Base-by-base conservation (phyloP, 2,113 vertebrate genomes). In the Tenrec ecaudatus region DNA sequence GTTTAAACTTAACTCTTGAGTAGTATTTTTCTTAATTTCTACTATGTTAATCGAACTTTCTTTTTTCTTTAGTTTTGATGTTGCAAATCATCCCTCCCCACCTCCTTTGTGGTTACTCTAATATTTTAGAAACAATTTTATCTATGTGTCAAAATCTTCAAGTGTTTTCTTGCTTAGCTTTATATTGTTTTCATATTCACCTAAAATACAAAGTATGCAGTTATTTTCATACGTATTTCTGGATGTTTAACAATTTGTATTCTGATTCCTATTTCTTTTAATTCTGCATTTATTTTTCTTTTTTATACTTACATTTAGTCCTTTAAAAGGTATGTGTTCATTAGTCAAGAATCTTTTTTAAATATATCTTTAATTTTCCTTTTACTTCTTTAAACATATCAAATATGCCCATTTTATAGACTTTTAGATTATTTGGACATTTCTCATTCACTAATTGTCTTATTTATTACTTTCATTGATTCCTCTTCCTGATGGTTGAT, bases 241-340 rank as follows among this genome's bases (percentile, higher is more conserved):
- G 6, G 76, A 7, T 64, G 53, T 64, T 86, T 29, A 71, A 3
- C 5, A 14, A 8, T 89, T 89, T 60, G 23, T 33, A 19, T 89
- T 25, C 85, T 87, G 9, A 2, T 31, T 78, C 57, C 22, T 57
- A 36, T 10, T 71, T 53, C 69, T 80, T 82, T 89, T 31, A 53
- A 53, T 60, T 80, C 8, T 82, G 69, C 64, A 40, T 36, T 40
- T 15, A 79, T 66, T 78, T 53, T 87, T 89, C 25, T 87, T 83
- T 92, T 82, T 86, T 27, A 33, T 80, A 86, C 62, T 10, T 82
- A 62, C 68, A 82, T 86, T 82, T 86, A 62, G 60, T 86, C 60
- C 7, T 82, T 86, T 38, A 82, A n/a, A 69, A 90, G 47, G 6
- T 53, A 53, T 53, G 47, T 53, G 5, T 53, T 53, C 47, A 8